phyloP scores from a whole-genome alignment of 2,888 invertebrate genomes.

The Miltochrista miniata region DNA sequence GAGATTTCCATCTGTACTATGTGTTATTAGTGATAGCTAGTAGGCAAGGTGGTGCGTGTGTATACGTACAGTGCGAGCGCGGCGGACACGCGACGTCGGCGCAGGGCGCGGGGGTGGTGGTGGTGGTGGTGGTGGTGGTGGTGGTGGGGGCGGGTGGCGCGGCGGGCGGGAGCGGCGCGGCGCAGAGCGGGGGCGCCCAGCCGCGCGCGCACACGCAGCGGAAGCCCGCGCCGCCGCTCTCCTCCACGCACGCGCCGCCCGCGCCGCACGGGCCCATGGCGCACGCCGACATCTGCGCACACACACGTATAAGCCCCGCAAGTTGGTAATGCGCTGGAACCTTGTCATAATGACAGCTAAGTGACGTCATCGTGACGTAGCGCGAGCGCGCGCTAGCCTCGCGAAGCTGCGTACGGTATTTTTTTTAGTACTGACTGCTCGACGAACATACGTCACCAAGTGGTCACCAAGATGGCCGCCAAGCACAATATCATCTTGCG shows the following conservation, averaged over 20 bases:
- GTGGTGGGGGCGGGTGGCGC: slow-evolving; percentile 83
- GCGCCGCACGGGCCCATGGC: slow-evolving; percentile 88
- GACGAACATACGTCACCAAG: too few species aligned
- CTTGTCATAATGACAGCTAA: too few species aligned
- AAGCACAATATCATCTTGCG: too few species aligned
- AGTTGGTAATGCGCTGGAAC: too few species aligned
- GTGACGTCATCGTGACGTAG: too few species aligned
- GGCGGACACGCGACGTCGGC: slow-evolving; percentile 84
- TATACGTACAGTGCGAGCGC: slow-evolving; percentile 86
- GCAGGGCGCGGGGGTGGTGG: slow-evolving; percentile 62
- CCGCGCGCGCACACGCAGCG: slow-evolving; percentile 89
- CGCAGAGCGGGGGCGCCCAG: slow-evolving; percentile 71
- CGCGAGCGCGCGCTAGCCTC: too few species aligned
- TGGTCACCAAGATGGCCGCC: too few species aligned
- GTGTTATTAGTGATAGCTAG: too few species aligned
- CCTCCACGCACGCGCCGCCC: slow-evolving; percentile 88
- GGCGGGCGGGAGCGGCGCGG: slow-evolving; percentile 62
- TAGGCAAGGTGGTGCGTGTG: too few species aligned
- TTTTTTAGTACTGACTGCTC: too few species aligned
- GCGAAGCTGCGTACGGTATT: too few species aligned
- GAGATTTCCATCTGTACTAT: too few species aligned
- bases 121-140: slow-evolving; percentile 66
- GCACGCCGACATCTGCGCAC: slow-evolving; percentile 84
- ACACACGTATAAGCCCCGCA: not conserved
- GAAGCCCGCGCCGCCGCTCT: slow-evolving; percentile 65